Evolutionary conservation across 2,113 vertebrate genomes (phyloP), one percentile per base, ranked within the genome.

Genomic region (Brachypodius melanocephalos): DNA sequence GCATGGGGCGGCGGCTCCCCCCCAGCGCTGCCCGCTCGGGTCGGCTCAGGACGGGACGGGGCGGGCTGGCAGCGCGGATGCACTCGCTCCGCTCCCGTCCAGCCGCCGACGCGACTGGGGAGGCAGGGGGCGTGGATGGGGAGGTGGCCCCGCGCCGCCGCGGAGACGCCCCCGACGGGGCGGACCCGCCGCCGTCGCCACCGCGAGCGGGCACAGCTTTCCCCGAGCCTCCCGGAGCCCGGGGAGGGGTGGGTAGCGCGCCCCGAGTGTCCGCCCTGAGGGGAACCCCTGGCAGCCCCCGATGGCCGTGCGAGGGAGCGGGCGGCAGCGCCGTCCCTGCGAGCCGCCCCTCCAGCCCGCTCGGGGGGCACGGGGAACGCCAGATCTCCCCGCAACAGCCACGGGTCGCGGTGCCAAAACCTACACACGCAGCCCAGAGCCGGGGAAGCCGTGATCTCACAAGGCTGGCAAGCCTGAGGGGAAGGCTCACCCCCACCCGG

Each of bases 101-200:
- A 87, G 91, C 94, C 71, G 46, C 81, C 49, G n/a, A 7, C 29
- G 66, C 94, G 81, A 95, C 94, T 95, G 85, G 91, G 69, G 72
- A 89, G 14, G 67, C 51, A 51, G 15, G 55, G 69, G 94, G 89
- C 91, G 94, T 89, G 48, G 85, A 94, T 25, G 52, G 19, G 82
- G 92, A 95, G 95, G 95, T 6, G 92, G 95, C 63, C 73, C 89
- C 59, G 65, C 52, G 40, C 63, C 78, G 74, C 92, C 40, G 75
- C 24, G 87, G 95, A 92, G 83, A 73, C 95, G 95, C 95, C 95
- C 75, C 90, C 89, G 73, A 81, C 49, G 82, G 82, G 82, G 95
- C 91, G 93, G 93, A 54, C 80, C 89, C 20, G 45, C n/a, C 1
- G 43, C 38, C 14, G 26, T 2, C 15, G 54, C 34, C 75, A 10